These are phyloP conservation scores for Asobara japonica DNA, from an alignment of 1,140 invertebrate genomes.

Conservation along the genomic window DNA sequence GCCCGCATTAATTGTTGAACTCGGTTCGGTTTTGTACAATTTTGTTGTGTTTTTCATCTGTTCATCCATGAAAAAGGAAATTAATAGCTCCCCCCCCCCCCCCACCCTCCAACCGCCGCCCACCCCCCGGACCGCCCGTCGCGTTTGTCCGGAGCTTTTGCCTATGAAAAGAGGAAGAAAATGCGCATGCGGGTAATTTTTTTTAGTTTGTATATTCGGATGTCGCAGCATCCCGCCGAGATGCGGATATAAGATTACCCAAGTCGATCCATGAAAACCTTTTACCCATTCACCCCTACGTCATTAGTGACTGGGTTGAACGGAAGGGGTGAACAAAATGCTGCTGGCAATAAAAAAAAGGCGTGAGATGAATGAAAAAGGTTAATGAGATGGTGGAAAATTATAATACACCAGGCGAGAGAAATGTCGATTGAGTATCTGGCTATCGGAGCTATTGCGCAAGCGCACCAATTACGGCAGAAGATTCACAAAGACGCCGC, in stretches of 20 bases:
- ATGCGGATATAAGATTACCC: constrained; percentile 52
- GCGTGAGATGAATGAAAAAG: not conserved
- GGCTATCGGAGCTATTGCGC: constrained; percentile 1
- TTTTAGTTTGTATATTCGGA: constrained; percentile 24
- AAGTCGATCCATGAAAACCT: constrained; percentile 51
- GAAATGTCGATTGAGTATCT: not conserved
- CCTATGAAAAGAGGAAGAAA: not conserved
- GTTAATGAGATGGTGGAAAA: constrained; percentile 10
- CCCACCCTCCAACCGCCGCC: not conserved
- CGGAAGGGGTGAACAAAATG: constrained; percentile 38
- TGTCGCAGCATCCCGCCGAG: constrained; percentile 41
- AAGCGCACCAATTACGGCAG: not conserved
- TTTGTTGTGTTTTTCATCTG: not conserved
- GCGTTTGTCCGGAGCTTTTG: not conserved
- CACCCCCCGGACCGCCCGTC: not conserved
- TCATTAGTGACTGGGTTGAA: too few relatives aligned
- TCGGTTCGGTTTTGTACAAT: not conserved
- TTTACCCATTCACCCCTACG: constrained; percentile 52
- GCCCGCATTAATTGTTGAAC: not conserved
- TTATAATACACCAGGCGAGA: not conserved
- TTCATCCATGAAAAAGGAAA: not conserved
- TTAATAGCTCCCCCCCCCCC: not conserved
- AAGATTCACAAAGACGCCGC: not conserved
- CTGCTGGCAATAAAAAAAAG: not conserved
- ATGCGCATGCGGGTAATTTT: not conserved